Evolutionary conservation across 2,888 invertebrate genomes (phyloP), one percentile per base, ranked within the genome.

Genomic region (Pandemis cinnamomeana): DNA sequence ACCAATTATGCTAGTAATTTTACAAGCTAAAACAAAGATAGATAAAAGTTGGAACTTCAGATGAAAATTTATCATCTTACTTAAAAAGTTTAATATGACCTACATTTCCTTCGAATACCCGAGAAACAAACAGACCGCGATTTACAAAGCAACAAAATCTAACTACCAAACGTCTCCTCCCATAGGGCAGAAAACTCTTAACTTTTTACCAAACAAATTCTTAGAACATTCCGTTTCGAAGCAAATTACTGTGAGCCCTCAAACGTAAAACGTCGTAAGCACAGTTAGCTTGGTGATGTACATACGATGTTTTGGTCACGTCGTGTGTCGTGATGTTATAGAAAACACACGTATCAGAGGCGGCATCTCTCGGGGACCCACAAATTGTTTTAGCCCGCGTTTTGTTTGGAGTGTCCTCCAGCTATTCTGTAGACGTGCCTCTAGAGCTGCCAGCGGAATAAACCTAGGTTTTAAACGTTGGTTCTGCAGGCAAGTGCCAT

Each of bases 301-400:
- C 41, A 15, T 67, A 53, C 36, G 67, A 5, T 8, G n/a, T 67
- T 67, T 41, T 53, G 13, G 5, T 8, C 13, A 20, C 36, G 7
- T 8, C 10, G 15, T 15, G 55, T 13, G 41, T 42, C 15, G 27
- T 55, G 36, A 62, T 67, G 46, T 68, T 72, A 72, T 72, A 72
- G 44, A 67, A 68, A 72, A 55, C 61, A 68, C 67, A 69, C 72
- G 69, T 73, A 60, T 72, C 68, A 58, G 27, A 64, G 36, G 62
- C 42, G 48, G 58, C 60, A 60, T 71, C 71, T 71, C 60, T 42
- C 27, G 60, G 27, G 71, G 48, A 48, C 11, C 51, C 58, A 42
- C 46, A 63, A 58, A 69, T 72, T 72, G 68, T 58, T 69, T 69
- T 58, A 64, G 41, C 15, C 0, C 62, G 42, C 70, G 42, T 70